These are phyloP conservation scores for Paraescarpia echinospica DNA, from an alignment of 1,140 invertebrate genomes.

Conservation along the genomic window DNA sequence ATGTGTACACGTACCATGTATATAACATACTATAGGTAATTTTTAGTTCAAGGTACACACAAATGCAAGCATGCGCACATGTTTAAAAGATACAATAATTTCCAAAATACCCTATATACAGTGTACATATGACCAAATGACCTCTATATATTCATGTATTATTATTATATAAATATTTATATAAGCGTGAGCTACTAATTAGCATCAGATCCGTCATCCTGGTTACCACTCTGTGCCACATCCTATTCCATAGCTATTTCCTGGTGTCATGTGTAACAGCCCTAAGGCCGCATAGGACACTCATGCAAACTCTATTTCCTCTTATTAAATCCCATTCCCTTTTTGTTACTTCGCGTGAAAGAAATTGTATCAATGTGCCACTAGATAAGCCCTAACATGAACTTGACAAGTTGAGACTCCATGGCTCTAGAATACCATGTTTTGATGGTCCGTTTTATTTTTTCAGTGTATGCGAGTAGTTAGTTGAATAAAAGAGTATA, in stretches of 20 bases:
- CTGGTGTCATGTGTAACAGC: not conserved
- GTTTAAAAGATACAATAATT: not conserved
- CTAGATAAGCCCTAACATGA: not conserved
- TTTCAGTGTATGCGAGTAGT: too few species aligned
- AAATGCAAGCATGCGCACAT: not conserved
- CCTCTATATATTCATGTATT: too few species aligned
- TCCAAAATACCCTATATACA: too few species aligned
- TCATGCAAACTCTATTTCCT: not conserved
- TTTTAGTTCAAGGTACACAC: too few species aligned
- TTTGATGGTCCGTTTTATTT: not conserved
- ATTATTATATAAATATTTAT: not conserved
- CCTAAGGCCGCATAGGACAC: too few species aligned
- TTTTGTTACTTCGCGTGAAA: not conserved
- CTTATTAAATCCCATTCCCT: not conserved
- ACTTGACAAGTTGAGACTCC: not conserved
- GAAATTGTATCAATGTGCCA: not conserved
- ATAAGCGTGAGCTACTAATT: not conserved
- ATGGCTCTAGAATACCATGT: not conserved
- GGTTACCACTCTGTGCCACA: not conserved
- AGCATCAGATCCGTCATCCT: not conserved
- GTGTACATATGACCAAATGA: too few species aligned
- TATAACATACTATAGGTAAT: too few species aligned
- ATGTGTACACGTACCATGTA: not conserved
- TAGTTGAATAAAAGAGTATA: too few species aligned
- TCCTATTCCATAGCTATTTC: not conserved